Conservation (phyloP, 2,888 invertebrate genomes). For the Drosophila anomelani region DNA sequence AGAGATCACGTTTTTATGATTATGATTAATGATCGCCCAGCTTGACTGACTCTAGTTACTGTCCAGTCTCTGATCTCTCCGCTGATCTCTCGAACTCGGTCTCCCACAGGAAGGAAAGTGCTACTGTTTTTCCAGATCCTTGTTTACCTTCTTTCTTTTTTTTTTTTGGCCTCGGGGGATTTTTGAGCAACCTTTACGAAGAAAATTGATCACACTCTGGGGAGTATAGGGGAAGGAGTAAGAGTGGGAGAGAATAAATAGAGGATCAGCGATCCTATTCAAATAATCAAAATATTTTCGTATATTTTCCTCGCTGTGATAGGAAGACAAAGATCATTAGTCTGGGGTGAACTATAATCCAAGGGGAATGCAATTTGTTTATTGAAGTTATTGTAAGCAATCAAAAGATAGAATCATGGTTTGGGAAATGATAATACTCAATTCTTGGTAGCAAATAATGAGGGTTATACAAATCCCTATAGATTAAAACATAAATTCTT, state of each 20-base stretch:
- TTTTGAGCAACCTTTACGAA: slow-evolving; percentile 2
- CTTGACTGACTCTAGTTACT: slow-evolving; percentile 38
- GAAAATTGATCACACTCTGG: slow-evolving; percentile 74
- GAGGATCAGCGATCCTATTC: slow-evolving; percentile 2
- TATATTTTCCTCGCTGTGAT: slow-evolving; percentile 37
- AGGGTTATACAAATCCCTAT: background rate
- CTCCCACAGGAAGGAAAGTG: slow-evolving; percentile 67
- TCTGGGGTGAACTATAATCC: slow-evolving; percentile 14
- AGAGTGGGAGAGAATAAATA: background rate
- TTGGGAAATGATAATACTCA: background rate
- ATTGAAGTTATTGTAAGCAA: background rate
- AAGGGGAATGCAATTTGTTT: slow-evolving; percentile 22
- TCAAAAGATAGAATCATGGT: background rate
- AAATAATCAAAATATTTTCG: slow-evolving; percentile 80
- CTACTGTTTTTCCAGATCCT: slow-evolving; percentile 57
- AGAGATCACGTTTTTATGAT: slow-evolving; percentile 42
- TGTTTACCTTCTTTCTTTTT: slow-evolving; percentile 5
- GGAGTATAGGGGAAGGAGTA: slow-evolving; percentile 19
- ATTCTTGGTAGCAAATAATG: background rate
- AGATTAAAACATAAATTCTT: background rate
- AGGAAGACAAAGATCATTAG: slow-evolving; percentile 7
- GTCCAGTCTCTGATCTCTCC: slow-evolving; percentile 36
- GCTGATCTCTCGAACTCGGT: slow-evolving; percentile 15
- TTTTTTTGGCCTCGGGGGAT: slow-evolving; percentile 12
- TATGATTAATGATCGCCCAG: slow-evolving; percentile 52